Conservation (phyloP, 2,888 invertebrate species). For the Torymus auratus region DNA sequence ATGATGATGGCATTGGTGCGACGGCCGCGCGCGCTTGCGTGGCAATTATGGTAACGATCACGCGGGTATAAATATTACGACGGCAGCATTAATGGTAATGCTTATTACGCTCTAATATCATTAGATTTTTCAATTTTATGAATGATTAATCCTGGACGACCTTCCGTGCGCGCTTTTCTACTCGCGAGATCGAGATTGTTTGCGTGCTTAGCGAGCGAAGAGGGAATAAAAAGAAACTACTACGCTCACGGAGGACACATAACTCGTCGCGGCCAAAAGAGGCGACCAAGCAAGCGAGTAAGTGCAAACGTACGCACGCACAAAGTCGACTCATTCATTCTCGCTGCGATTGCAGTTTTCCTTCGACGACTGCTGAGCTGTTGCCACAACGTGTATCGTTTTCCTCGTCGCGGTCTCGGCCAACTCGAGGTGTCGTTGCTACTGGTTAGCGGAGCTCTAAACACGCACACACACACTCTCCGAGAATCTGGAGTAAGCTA, state of each 20-base stretch:
- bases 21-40: not conserved
- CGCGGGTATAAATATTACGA: constrained; percentile 31
- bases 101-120: constrained; percentile 36
- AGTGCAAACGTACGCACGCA: constrained; percentile 26
- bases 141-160: not conserved
- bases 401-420: not conserved
- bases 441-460: not conserved
- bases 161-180: not conserved
- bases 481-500: constrained; percentile 9
- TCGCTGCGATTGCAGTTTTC: constrained; percentile 7
- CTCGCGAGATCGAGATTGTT: not conserved
- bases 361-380: not conserved
- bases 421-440: not conserved
- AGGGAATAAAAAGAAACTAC: not conserved
- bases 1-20: constrained; percentile 31
- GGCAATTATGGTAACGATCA: constrained; percentile 31
- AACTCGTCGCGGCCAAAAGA: constrained; percentile 20
- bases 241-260: not conserved
- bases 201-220: not conserved
- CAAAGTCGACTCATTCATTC: constrained; percentile 17
- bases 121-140: constrained; percentile 37
- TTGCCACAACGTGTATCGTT: constrained; percentile 3
- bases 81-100: constrained; percentile 24
- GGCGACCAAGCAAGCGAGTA: constrained; percentile 11
- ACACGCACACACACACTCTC: too few relatives aligned